A percentile compares a stretch with the other conserved stretches of the same genome.
phyloP scores from a whole-genome alignment of 2,888 invertebrate species.

The Muscina levida region DNA sequence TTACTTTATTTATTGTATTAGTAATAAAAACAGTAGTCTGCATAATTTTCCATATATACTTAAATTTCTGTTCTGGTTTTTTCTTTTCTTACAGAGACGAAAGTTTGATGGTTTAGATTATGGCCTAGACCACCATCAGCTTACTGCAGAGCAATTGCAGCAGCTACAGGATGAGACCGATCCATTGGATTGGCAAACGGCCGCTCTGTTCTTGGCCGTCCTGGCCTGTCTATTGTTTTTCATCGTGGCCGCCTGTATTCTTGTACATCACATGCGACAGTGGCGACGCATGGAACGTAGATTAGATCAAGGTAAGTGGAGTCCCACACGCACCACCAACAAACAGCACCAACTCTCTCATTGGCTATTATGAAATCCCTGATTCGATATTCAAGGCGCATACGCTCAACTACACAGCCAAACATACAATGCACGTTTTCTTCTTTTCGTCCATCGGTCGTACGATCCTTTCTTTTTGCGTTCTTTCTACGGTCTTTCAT shows the following conservation, averaged over 20 bases:
- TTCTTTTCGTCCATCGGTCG: constrained; percentile 16
- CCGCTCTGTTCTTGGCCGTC: constrained; percentile 86
- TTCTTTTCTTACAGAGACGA: constrained; percentile 73
- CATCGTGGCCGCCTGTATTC: constrained; percentile 87
- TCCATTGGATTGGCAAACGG: constrained; percentile 86
- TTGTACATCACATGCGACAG: constrained; percentile 88
- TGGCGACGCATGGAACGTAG: constrained; percentile 89
- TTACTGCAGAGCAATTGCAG: constrained; percentile 75
- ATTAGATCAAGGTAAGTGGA: constrained; percentile 86
- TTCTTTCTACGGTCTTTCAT: too few species aligned
- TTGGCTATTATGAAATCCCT: constrained; percentile 49
- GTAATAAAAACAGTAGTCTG: too few species aligned
- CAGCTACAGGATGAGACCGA: constrained; percentile 78
- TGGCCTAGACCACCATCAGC: constrained; percentile 73
- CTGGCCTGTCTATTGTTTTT: constrained; percentile 90
- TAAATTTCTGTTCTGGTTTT: constrained; percentile 28
- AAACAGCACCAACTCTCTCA: neutral
- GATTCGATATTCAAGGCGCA: constrained; percentile 56
- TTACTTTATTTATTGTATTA: too few species aligned
- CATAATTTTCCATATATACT: neutral
- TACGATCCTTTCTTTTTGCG: constrained; percentile 32
- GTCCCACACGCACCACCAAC: neutral
- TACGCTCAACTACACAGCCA: too few species aligned
- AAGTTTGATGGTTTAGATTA: constrained; percentile 72
- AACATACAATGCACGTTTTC: constrained; percentile 7